These are phyloP conservation scores for Etheostoma nigrum DNA, from an alignment of 2,797 vertebrate species.

Conservation along the genomic window DNA sequence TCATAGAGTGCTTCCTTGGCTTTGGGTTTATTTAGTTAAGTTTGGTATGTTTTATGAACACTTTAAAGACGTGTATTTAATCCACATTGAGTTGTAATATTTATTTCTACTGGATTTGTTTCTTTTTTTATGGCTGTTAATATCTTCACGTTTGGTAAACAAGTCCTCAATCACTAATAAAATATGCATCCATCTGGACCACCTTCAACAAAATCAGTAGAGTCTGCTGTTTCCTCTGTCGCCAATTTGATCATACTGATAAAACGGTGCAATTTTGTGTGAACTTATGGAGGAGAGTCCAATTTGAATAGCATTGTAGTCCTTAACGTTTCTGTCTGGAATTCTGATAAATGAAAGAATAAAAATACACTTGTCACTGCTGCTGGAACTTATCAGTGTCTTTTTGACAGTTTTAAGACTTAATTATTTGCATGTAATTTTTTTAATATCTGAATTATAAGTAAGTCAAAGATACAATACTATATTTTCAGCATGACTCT, in stretches of 20 bases:
- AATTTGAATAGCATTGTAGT: constrained; percentile 58
- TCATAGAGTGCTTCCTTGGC: constrained; percentile 83
- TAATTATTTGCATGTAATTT: constrained; percentile 16
- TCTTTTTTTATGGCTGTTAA: constrained; percentile 73
- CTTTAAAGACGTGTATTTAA: constrained; percentile 79
- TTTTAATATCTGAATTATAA: background rate
- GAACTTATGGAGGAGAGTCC: constrained; percentile 52
- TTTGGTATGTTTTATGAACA: constrained; percentile 83
- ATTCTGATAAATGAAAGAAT: constrained; percentile 80
- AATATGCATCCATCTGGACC: constrained; percentile 66
- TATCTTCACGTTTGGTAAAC: constrained; percentile 62
- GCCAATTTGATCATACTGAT: constrained; percentile 67
- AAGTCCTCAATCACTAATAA: constrained; percentile 62
- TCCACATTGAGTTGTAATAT: constrained; percentile 87
- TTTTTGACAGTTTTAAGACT: constrained; percentile 62
- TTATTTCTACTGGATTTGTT: constrained; percentile 90
- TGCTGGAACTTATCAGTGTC: constrained; percentile 65
- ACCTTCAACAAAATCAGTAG: constrained; percentile 57
- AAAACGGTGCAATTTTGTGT: constrained; percentile 75
- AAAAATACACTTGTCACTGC: constrained; percentile 69
- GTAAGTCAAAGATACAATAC: background rate
- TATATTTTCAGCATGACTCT: background rate
- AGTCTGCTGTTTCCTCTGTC: constrained; percentile 42
- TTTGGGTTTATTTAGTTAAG: constrained; percentile 84
- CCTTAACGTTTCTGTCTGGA: constrained; percentile 70